Evolutionary conservation across 2,888 invertebrate genomes (phyloP), one percentile per base, ranked within the genome.

Genomic region (Mimachlamys varia): DNA sequence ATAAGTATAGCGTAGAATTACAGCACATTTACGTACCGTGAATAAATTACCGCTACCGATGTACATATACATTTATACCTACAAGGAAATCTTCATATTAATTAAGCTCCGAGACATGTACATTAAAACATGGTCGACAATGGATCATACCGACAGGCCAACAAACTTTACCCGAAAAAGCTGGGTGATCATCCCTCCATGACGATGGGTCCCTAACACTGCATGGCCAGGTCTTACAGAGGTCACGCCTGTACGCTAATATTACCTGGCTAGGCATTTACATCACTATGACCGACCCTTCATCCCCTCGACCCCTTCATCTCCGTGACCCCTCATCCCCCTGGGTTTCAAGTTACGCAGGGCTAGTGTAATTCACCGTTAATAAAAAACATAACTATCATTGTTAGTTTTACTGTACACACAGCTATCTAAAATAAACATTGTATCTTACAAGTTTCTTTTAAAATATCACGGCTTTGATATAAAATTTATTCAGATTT

Each of bases 231-330:
- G 76, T 76, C 76, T 15, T 33, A 33, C 76, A 76, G 13, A 76
- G 76, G 76, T 58, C 58, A 58, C 58, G 58, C 58, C n/a, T 58
- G 58, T 58, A 58, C 58, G 58, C 33, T 76, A 76, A 76, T 76
- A 76, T 76, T 76, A 76, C 76, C 76, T 76, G 76, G 76, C 33
- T 13, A 27, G 13, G 33, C 76, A 33, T 76, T 76, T 76, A 76
- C 76, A 76, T 76, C 76, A 76, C 76, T 76, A 33, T 76, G 76
- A 76, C 62, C 62, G 62, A 22, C 76, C 76, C 76, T 76, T 76
- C 76, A 76, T 76, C 33, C 76, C 76, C 76, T 76, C 33, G 76
- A 33, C 58, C 76, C 76, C 76, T 76, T 76, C 76, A 33, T 7
- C 2, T 27, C 76, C 33, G 7, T 27, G 76, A 76, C 76, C 76